A percentile compares a stretch with the other conserved stretches of the same genome.
phyloP scores from a whole-genome alignment of 1,140 invertebrate genomes.

The Euwallacea fornicatus region DNA sequence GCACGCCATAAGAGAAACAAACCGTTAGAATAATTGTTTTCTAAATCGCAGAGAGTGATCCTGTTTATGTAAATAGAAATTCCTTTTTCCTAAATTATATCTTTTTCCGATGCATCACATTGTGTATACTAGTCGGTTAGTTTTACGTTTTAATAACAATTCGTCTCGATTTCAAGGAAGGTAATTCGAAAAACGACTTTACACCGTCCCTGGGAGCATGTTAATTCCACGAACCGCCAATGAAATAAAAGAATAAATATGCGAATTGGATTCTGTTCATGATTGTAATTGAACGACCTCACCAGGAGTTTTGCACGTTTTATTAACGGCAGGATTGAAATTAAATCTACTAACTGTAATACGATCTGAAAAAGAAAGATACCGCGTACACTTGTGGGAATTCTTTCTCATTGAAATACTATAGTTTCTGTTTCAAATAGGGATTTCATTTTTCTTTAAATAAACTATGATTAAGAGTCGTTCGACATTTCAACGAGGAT shows the following conservation, averaged over 20 bases:
- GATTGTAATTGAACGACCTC: conserved; percentile 11
- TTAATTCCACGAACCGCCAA: neutral
- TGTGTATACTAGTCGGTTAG: neutral
- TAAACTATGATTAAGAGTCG: too few relatives aligned
- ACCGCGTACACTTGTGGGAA: conserved; percentile 12
- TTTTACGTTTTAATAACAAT: neutral
- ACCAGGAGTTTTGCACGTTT: conserved; percentile 13
- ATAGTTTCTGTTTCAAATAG: neutral
- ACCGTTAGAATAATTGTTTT: conserved; percentile 12
- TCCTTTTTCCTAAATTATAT: neutral
- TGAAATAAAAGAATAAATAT: conserved; percentile 8
- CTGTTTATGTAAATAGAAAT: neutral
- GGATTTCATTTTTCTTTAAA: too few relatives aligned
- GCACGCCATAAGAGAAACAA: neutral
- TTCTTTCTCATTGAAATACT: conserved; percentile 8
- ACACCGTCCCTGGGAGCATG: neutral
- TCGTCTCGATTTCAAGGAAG: neutral
- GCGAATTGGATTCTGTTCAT: conserved; percentile 5
- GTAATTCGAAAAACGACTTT: neutral
- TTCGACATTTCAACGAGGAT: too few relatives aligned
- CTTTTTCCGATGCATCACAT: neutral
- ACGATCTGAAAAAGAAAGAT: conserved; percentile 11
- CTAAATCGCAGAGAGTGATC: neutral
- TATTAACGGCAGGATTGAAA: conserved; percentile 12
- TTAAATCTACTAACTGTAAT: conserved; percentile 11